phyloP scores from a whole-genome alignment of 1,140 invertebrate species.

The Cydia pomonella region DNA sequence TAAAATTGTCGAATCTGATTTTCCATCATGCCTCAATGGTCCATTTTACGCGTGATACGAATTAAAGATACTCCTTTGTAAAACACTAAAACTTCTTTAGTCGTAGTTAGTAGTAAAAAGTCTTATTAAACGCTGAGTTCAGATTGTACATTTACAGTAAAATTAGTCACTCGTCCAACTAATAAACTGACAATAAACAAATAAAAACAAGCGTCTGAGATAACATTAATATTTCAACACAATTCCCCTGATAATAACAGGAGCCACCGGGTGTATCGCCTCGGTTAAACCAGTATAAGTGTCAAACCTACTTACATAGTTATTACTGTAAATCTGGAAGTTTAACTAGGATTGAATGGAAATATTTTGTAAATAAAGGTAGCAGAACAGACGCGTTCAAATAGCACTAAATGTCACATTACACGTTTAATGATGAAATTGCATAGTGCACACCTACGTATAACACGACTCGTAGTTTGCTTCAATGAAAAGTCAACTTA shows the following conservation, averaged over 20 bases:
- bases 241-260: neutral
- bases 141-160: neutral
- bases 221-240: neutral
- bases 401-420: conserved; percentile 1
- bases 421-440: neutral
- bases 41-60: no score
- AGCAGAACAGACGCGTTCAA: neutral
- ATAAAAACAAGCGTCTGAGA: neutral
- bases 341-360: neutral
- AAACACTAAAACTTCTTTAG: no score
- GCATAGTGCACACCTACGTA: neutral
- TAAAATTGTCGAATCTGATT: no score
- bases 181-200: neutral
- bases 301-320: neutral
- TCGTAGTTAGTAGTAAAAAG: no score
- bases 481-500: neutral
- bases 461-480: neutral
- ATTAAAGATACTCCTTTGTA: no score
- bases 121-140: neutral
- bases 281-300: neutral
- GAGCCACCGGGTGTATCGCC: neutral
- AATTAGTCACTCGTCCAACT: neutral
- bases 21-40: no score
- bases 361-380: neutral
- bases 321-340: neutral